phyloP scores from a whole-genome alignment of 2,113 vertebrate species.

The Grus americana region DNA sequence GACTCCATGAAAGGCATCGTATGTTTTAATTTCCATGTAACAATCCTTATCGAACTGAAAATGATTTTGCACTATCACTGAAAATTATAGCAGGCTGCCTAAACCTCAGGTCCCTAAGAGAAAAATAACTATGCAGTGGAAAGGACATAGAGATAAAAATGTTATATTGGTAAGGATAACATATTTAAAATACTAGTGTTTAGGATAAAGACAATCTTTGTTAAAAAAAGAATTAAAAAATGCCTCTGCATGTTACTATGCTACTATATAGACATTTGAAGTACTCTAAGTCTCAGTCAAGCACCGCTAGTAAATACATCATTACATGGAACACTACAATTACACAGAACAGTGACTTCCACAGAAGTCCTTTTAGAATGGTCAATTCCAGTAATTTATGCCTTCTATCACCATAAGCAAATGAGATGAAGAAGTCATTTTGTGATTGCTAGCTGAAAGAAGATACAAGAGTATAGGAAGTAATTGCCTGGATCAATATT shows the following conservation, averaged over 20 bases:
- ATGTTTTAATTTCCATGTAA: background rate
- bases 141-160: background rate
- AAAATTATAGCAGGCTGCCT: background rate
- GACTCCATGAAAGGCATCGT: background rate
- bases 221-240: background rate
- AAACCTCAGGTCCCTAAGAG: background rate
- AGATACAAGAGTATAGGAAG: background rate
- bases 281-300: background rate
- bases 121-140: background rate
- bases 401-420: conserved; percentile 11
- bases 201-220: background rate
- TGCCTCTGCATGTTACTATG: background rate
- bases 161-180: background rate
- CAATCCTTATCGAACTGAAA: background rate
- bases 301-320: background rate
- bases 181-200: background rate
- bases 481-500: conserved; percentile 16
- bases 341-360: conserved; percentile 44
- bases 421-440: conserved; percentile 29
- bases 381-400: conserved; percentile 47
- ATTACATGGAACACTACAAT: conserved; percentile 18
- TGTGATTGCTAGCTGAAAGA: conserved; percentile 1
- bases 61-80: background rate
- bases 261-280: background rate
- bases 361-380: conserved; percentile 28